These are phyloP conservation scores for Lerista edwardsae DNA, from an alignment of 2,797 vertebrate genomes.

Conservation along the genomic window DNA sequence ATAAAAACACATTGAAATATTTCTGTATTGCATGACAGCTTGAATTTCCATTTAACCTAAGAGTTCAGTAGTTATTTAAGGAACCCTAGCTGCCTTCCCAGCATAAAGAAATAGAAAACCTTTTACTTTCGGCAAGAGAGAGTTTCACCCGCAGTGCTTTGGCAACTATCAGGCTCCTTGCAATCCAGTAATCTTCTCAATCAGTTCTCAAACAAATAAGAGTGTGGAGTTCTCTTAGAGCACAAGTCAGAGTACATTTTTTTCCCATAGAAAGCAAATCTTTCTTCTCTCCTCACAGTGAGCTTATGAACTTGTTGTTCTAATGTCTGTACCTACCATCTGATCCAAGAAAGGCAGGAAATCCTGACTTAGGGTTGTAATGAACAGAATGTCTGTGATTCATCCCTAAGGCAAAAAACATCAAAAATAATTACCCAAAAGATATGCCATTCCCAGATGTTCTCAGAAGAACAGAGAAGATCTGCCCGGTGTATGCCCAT, in stretches of 20 bases:
- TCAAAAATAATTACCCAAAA: neutral
- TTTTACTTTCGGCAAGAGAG: slow-evolving; percentile 30
- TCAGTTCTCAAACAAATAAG: slow-evolving; percentile 30
- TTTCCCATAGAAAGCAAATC: slow-evolving; percentile 10
- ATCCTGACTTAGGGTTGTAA: slow-evolving; percentile 50
- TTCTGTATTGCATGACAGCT: neutral
- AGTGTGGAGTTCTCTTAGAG: neutral
- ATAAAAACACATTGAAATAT: neutral
- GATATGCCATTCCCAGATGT: neutral
- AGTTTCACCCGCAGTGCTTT: slow-evolving; percentile 3
- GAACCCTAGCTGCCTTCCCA: slow-evolving; percentile 28
- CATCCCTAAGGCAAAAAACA: slow-evolving; percentile 35
- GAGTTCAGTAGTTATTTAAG: slow-evolving; percentile 20
- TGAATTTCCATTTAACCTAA: slow-evolving; percentile 29
- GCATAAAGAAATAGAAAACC: slow-evolving; percentile 34
- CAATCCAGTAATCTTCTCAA: slow-evolving; percentile 17
- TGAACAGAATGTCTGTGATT: slow-evolving; percentile 47
- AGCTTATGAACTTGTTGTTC: slow-evolving; percentile 1
- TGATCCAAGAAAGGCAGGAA: slow-evolving; percentile 62
- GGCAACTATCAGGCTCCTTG: neutral
- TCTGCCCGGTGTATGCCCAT: slow-evolving; percentile 6
- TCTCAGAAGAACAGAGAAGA: neutral
- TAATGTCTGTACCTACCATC: neutral
- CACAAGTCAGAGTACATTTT: neutral
- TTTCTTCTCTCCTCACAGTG: neutral